These are phyloP conservation scores for Thryonomys swinderianus DNA, from an alignment of 2,113 vertebrate genomes.

Conservation along the genomic window DNA sequence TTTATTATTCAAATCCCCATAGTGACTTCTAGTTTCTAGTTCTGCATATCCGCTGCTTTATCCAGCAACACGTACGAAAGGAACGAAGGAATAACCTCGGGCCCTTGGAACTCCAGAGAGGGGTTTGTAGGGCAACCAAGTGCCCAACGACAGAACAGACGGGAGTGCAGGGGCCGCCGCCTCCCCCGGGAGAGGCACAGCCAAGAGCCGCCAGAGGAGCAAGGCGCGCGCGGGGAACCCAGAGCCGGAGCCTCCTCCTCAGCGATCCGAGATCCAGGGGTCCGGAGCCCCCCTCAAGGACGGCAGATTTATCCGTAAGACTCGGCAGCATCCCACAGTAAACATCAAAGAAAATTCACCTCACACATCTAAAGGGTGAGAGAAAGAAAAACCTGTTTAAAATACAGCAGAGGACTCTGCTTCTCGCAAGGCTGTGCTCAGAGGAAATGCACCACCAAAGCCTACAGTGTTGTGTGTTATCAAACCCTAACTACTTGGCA, in stretches of 20 bases:
- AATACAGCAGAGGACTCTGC: neutral
- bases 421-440: neutral
- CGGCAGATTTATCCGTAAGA: neutral
- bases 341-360: neutral
- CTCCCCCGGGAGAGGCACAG: neutral
- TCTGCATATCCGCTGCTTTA: neutral
- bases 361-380: neutral
- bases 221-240: neutral
- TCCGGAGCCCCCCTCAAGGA: neutral
- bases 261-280: too few relatives aligned
- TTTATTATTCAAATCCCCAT: neutral
- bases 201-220: too few relatives aligned
- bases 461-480: neutral
- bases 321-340: neutral
- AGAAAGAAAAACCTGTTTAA: neutral
- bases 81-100: neutral
- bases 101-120: neutral
- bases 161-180: fast-evolving
- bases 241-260: too few relatives aligned
- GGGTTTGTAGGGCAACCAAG: fast-evolving
- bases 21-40: fast-evolving
- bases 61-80: neutral
- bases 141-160: neutral
- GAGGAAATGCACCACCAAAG: neutral
- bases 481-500: neutral